Evolutionary conservation across 2,888 invertebrate species (phyloP).

Genomic region (Leptopilina drosophilae): DNA sequence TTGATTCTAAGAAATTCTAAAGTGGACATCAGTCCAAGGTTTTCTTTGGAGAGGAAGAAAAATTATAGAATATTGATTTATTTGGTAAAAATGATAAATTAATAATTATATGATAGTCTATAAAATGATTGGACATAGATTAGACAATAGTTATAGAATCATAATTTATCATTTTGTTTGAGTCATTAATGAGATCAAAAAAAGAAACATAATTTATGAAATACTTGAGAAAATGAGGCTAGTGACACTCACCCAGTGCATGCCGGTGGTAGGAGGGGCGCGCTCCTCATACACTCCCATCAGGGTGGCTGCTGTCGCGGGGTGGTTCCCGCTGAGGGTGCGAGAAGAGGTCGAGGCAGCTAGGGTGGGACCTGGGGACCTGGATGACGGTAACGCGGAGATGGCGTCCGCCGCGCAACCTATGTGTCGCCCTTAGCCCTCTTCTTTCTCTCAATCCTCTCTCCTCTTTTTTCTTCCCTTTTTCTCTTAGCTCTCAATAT

Average conservation of each 20-base stretch:
- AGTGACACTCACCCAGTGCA: conserved; percentile 89
- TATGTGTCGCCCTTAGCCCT: conserved; percentile 55
- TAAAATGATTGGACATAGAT: too few species aligned
- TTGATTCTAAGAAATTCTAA: too few species aligned
- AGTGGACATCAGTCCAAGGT: too few species aligned
- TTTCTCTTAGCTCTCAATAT: conserved; percentile 13
- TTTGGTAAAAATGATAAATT: too few species aligned
- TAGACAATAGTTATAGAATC: too few species aligned
- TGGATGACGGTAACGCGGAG: conserved; percentile 77
- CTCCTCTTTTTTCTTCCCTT: conserved; percentile 40
- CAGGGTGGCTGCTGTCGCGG: conserved; percentile 80
- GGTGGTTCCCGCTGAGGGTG: conserved; percentile 74
- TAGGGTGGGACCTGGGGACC: conserved; percentile 78
- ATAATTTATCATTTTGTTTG: too few species aligned
- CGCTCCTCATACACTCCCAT: conserved; percentile 95
- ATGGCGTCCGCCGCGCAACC: conserved; percentile 74
- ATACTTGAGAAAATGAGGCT: conserved; percentile 48
- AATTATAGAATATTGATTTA: too few species aligned
- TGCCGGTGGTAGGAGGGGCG: conserved; percentile 87
- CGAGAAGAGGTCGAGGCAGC: conserved; percentile 71
- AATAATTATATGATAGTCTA: too few species aligned
- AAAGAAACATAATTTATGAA: not conserved
- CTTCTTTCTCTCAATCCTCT: conserved; percentile 53
- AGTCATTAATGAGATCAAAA: too few species aligned
- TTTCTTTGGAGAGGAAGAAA: too few species aligned